phyloP scores from a whole-genome alignment of 1,140 invertebrate genomes.

The Scaptomyza pallida region DNA sequence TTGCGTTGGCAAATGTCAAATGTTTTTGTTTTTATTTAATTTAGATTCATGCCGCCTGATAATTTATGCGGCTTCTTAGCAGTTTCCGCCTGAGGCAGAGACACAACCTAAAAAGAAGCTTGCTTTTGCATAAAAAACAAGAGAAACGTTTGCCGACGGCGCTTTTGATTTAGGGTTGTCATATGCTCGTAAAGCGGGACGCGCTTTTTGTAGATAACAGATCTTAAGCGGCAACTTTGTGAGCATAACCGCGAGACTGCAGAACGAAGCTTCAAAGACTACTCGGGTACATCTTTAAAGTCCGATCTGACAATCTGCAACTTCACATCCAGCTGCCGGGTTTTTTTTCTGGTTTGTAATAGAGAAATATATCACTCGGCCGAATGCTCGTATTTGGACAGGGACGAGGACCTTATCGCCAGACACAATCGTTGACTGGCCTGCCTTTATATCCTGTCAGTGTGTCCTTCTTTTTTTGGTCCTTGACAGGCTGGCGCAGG shows the following conservation, averaged over 20 bases:
- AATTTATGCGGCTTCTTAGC: constrained; percentile 65
- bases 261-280: constrained; percentile 1
- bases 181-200: constrained; percentile 53
- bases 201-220: constrained; percentile 49
- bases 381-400: constrained; percentile 58
- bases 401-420: constrained; percentile 32
- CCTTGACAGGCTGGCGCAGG: constrained; percentile 39
- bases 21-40: constrained; percentile 79
- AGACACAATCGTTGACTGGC: constrained; percentile 41
- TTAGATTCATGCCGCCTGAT: constrained; percentile 67
- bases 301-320: constrained; percentile 19
- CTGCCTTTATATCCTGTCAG: constrained; percentile 23
- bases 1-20: constrained; percentile 71
- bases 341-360: constrained; percentile 58
- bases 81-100: constrained; percentile 43
- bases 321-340: constrained; percentile 14
- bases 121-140: constrained; percentile 22
- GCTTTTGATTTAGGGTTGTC: constrained; percentile 69
- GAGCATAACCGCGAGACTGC: too few relatives aligned
- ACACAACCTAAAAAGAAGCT: background rate
- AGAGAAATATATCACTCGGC: constrained; percentile 75
- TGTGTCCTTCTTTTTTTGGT: constrained; percentile 39
- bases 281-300: background rate
- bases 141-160: constrained; percentile 57
- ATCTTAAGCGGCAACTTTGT: constrained; percentile 40